These are phyloP conservation scores for Dysidea cf. avara DNA, from an alignment of 37 sponge, comb jelly and placozoan genomes.

Conservation along the genomic window DNA sequence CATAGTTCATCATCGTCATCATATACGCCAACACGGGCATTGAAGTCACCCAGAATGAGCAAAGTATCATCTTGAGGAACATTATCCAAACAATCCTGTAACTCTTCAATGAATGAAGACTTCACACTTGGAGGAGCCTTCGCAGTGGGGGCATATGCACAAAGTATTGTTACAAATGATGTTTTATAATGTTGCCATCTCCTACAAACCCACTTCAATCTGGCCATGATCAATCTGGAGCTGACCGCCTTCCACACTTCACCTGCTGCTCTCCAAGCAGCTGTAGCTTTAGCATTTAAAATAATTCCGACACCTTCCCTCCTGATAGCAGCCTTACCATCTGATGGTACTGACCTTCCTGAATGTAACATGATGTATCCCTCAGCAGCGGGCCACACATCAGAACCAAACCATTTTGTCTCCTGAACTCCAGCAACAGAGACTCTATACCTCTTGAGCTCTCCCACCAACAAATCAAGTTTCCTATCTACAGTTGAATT, in stretches of 20 bases:
- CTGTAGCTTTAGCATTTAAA: constrained; percentile 22
- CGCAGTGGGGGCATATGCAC: constrained; percentile 52
- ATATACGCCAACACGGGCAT: constrained; percentile 8
- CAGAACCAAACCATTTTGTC: constrained; percentile 31
- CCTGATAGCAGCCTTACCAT: constrained; percentile 4
- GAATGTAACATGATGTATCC: constrained; percentile 18
- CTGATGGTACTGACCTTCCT: constrained; percentile 27
- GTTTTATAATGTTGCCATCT: too few species aligned
- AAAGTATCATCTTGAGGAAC: constrained; percentile 22
- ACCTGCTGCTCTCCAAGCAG: constrained; percentile 41
- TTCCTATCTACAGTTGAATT: too few species aligned
- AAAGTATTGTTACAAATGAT: too few species aligned
- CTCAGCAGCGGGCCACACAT: constrained; percentile 19
- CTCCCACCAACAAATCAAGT: too few species aligned
- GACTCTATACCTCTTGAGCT: too few species aligned
- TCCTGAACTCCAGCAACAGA: constrained; percentile 26
- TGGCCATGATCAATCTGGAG: constrained; percentile 33
- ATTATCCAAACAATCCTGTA: constrained; percentile 10
- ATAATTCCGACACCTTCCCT: constrained; percentile 43
- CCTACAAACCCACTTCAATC: too few species aligned
- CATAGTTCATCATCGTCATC: constrained; percentile 16
- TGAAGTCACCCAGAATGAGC: constrained; percentile 27
- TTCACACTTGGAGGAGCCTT: too few species aligned
- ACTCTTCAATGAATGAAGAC: constrained; percentile 8
- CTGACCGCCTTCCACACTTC: constrained; percentile 51